Conservation (phyloP, 1,140 invertebrate genomes). For the Neodiprion pinetum region DNA sequence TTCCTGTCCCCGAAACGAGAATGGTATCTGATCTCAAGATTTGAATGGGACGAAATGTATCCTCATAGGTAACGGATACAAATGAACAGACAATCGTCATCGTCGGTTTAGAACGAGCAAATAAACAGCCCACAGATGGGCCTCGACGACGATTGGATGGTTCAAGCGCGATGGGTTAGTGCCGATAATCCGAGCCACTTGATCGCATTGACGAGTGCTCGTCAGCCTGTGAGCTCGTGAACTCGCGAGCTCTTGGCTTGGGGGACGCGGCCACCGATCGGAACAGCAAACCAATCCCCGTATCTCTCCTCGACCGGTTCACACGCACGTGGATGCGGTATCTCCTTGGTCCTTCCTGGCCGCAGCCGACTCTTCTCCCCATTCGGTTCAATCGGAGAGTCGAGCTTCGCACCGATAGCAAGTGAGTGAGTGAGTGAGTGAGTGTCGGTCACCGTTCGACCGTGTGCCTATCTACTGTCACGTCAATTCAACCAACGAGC, state of each 20-base stretch:
- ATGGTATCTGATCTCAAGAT: too few species aligned
- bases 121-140: too few species aligned
- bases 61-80: too few species aligned
- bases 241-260: not conserved
- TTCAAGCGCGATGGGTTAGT: not conserved
- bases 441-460: constrained; percentile 1
- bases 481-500: constrained; percentile 1
- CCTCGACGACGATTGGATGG: too few species aligned
- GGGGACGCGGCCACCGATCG: not conserved
- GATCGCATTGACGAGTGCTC: not conserved
- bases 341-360: not conserved
- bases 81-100: too few species aligned
- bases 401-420: not conserved
- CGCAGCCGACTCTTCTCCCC: not conserved
- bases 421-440: not conserved
- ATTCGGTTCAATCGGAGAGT: not conserved
- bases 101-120: too few species aligned
- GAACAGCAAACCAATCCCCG: not conserved
- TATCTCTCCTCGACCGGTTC: not conserved
- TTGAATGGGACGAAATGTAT: too few species aligned
- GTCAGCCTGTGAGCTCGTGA: not conserved
- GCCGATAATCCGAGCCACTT: not conserved
- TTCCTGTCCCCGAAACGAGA: too few species aligned
- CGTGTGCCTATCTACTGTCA: not conserved
- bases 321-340: not conserved